These are phyloP conservation scores for Keiferia lycopersicella DNA, from an alignment of 2,888 invertebrate species.

Conservation along the genomic window DNA sequence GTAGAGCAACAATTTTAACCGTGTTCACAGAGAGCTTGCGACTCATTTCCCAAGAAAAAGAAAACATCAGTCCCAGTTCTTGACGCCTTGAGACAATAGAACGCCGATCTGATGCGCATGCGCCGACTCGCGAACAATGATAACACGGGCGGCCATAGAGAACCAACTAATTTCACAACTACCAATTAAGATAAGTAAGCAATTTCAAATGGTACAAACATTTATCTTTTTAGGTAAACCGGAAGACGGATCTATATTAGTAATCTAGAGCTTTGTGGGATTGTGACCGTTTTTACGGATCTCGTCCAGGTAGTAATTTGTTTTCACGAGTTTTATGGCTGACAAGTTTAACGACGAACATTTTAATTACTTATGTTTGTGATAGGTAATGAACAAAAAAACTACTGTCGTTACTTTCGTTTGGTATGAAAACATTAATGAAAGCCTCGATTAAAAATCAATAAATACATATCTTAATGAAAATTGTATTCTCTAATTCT, in stretches of 20 bases:
- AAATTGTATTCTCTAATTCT: too few species aligned
- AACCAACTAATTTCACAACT: slow-evolving; percentile 27
- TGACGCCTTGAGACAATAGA: slow-evolving; percentile 60
- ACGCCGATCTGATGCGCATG: slow-evolving; percentile 35
- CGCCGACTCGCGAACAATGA: slow-evolving; percentile 23
- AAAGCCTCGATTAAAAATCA: too few species aligned
- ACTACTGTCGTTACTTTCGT: too few species aligned
- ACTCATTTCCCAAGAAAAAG: slow-evolving; percentile 71
- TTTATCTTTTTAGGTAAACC: slow-evolving; percentile 22
- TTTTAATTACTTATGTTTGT: too few species aligned
- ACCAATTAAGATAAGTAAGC: slow-evolving; percentile 39
- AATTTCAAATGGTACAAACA: slow-evolving; percentile 24
- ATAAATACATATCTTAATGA: too few species aligned
- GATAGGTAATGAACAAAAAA: too few species aligned
- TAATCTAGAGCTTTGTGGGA: neutral
- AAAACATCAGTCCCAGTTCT: slow-evolving; percentile 57
- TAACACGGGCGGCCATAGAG: slow-evolving; percentile 13
- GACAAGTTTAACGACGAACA: neutral
- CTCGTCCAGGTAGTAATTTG: neutral
- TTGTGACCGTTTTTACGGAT: neutral
- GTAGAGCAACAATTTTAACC: slow-evolving; percentile 31
- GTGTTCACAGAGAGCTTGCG: slow-evolving; percentile 42
- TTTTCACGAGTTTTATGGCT: neutral
- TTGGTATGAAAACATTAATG: too few species aligned
- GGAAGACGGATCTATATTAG: neutral